Percentiles rank a stretch among this genome's conserved stretches.
Conservation (phyloP, 2,888 invertebrate genomes). For the Sarcophaga variegata region DNA sequence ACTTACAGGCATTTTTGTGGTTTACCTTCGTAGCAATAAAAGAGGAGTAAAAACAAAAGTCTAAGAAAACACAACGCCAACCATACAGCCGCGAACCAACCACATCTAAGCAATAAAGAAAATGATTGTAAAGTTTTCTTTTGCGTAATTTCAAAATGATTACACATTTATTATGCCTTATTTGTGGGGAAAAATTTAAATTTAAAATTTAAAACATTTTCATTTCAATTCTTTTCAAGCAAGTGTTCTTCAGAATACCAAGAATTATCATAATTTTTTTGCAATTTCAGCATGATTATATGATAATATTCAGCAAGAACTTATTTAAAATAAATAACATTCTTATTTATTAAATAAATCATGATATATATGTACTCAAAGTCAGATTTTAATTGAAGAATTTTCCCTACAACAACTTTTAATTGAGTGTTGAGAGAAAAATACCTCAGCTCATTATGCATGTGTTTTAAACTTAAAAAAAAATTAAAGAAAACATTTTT, state of each 20-base stretch:
- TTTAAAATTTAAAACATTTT: neutral
- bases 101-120: neutral
- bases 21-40: conserved; percentile 9
- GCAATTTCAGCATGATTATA: too few species aligned
- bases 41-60: neutral
- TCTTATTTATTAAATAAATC: too few species aligned
- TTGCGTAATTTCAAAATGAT: conserved; percentile 48
- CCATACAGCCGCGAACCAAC: conserved; percentile 8
- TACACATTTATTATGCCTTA: conserved; percentile 16
- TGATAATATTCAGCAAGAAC: too few species aligned
- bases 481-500: too few species aligned
- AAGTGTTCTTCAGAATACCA: neutral
- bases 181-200: neutral
- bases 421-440: too few species aligned
- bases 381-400: too few species aligned
- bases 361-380: too few species aligned
- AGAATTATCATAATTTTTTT: too few species aligned
- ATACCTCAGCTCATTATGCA: too few species aligned
- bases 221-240: neutral
- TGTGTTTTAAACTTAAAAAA: too few species aligned
- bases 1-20: conserved; percentile 39
- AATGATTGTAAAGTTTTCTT: conserved; percentile 34
- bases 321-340: too few species aligned
- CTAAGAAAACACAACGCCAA: conserved; percentile 15
- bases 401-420: too few species aligned